Percentiles rank a stretch among this genome's conserved stretches.
Evolutionary conservation across 2,888 invertebrate species (phyloP).

Genomic region (Eupithecia dodoneata): DNA sequence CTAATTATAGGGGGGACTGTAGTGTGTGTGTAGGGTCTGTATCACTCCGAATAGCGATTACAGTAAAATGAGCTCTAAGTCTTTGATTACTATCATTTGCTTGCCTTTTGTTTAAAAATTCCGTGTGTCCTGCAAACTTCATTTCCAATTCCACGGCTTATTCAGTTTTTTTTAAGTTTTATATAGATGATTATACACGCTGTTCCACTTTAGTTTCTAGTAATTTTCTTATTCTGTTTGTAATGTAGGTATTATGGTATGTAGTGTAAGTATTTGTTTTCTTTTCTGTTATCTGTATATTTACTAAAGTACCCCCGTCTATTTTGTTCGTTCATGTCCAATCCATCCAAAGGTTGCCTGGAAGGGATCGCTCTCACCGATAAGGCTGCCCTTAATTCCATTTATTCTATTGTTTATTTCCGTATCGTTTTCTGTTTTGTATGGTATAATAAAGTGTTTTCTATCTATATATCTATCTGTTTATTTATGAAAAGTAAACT

Average conservation of each 20-base stretch:
- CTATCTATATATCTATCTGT: neutral
- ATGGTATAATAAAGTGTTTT: too few species aligned
- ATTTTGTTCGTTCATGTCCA: too few species aligned
- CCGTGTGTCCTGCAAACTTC: neutral
- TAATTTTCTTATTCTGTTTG: neutral
- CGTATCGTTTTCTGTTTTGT: too few species aligned
- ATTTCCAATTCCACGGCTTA: neutral
- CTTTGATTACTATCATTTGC: neutral
- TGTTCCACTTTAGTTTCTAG: neutral
- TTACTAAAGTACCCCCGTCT: too few species aligned
- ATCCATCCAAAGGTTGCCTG: too few species aligned
- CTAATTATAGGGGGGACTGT: conserved; percentile 62
- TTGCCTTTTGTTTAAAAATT: neutral
- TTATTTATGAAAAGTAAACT: neutral
- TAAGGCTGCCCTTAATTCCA: too few species aligned
- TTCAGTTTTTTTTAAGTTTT: neutral
- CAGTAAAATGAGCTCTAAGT: conserved; percentile 18
- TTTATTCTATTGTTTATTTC: too few species aligned
- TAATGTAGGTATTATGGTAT: too few species aligned
- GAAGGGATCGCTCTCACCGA: too few species aligned
- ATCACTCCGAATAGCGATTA: conserved; percentile 5
- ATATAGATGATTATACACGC: neutral
- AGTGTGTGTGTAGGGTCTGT: conserved; percentile 11
- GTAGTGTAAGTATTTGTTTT: too few species aligned
- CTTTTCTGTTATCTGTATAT: too few species aligned